Percentiles rank a stretch among this genome's conserved stretches.
These are phyloP conservation scores for Trypoxylon attenuatum DNA, from an alignment of 2,888 invertebrate species.

Conservation along the genomic window DNA sequence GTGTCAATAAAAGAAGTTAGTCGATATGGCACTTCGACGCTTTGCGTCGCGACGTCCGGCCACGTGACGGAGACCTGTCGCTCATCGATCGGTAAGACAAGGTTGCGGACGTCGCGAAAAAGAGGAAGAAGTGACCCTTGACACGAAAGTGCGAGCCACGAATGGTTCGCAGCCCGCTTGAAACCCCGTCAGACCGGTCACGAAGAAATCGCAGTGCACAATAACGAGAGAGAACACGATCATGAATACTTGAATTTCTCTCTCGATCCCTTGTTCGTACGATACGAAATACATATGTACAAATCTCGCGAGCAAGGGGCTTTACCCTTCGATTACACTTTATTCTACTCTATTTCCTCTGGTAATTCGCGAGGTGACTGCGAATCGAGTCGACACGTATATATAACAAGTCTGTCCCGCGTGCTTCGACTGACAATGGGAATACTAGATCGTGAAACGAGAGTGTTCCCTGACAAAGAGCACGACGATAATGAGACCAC, in stretches of 20 bases:
- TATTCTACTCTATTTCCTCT: neutral
- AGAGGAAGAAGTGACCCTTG: constrained; percentile 47
- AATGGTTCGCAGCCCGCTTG: constrained; percentile 30
- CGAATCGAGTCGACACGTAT: neutral
- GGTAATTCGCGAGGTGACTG: neutral
- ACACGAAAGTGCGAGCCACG: constrained; percentile 23
- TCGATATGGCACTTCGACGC: no score
- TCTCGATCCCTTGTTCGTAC: no score
- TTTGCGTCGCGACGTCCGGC: no score
- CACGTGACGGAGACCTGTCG: constrained; percentile 42
- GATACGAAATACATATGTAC: no score
- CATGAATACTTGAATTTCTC: constrained; percentile 16
- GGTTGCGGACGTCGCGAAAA: constrained; percentile 16
- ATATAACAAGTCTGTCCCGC: neutral
- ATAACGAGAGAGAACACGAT: constrained; percentile 32
- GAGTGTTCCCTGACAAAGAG: neutral
- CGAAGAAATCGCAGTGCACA: constrained; percentile 34
- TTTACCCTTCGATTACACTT: constrained; percentile 24
- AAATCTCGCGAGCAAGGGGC: constrained; percentile 25
- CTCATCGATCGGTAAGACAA: constrained; percentile 33
- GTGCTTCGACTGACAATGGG: neutral
- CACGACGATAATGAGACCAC: neutral
- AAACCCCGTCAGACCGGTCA: constrained; percentile 43
- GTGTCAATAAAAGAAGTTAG: constrained; percentile 9
- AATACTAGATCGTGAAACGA: no score